Evolutionary conservation across 2,113 vertebrate species (phyloP).

Genomic region (Seriola rivoliana): DNA sequence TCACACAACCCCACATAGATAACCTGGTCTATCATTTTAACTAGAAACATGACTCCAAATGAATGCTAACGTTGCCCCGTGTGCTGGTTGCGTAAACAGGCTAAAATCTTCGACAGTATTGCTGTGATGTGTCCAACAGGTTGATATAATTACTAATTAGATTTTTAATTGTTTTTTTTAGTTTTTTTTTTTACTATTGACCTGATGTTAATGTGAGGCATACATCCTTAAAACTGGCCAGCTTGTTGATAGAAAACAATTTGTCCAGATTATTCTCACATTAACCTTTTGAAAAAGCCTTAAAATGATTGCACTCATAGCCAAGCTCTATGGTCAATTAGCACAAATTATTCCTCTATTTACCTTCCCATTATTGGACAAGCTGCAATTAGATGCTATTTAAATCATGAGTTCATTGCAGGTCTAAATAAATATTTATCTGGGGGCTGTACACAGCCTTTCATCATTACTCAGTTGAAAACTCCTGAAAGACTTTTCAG

Average conservation of each 20-base stretch:
- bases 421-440: neutral
- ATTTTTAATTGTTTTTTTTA: slow-evolving; percentile 19
- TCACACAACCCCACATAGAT: too few species aligned
- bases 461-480: slow-evolving; percentile 4
- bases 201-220: slow-evolving; percentile 9
- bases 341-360: slow-evolving; percentile 31
- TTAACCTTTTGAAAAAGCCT: slow-evolving; percentile 60
- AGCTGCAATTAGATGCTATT: slow-evolving; percentile 19
- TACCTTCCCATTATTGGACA: slow-evolving; percentile 3
- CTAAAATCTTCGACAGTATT: neutral
- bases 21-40: neutral
- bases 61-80: neutral
- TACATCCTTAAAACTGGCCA: slow-evolving; percentile 13
- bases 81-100: neutral
- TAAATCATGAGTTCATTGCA: slow-evolving; percentile 10
- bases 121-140: slow-evolving; percentile 1
- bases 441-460: neutral
- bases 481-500: slow-evolving; percentile 49
- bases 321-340: slow-evolving; percentile 28
- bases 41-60: neutral
- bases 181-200: slow-evolving; percentile 7
- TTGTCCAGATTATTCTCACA: slow-evolving; percentile 36
- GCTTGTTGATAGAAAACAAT: slow-evolving; percentile 38
- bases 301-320: slow-evolving; percentile 39
- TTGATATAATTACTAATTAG: slow-evolving; percentile 22